Conservation (phyloP, 2,113 vertebrate species). For the Tringa solitaria region DNA sequence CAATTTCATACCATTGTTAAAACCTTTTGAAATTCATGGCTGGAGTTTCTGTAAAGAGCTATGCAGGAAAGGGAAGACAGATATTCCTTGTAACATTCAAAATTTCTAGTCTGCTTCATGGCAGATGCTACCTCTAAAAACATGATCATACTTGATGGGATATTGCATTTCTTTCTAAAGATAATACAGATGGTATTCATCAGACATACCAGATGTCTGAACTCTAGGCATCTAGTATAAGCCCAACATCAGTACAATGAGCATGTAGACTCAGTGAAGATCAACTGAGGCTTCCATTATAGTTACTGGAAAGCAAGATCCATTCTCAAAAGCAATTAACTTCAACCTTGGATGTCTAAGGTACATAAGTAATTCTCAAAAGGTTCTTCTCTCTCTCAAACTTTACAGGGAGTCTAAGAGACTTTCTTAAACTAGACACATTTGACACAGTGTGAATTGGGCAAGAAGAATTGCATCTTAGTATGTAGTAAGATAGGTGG, state of each 20-base stretch:
- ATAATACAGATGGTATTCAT: background rate
- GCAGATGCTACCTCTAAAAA: background rate
- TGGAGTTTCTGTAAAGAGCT: background rate
- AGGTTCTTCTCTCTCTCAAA: background rate
- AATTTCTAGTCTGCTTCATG: background rate
- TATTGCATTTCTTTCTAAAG: background rate
- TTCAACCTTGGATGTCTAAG: background rate
- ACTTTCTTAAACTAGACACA: background rate
- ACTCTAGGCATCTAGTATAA: background rate
- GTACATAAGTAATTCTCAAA: background rate
- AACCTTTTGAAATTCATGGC: background rate
- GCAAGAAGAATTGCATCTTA: background rate
- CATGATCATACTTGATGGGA: background rate
- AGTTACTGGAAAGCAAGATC: background rate
- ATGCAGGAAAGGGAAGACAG: background rate
- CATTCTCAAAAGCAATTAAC: background rate
- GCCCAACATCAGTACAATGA: background rate
- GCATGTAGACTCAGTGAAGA: background rate
- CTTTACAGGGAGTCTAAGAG: background rate
- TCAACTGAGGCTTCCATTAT: background rate
- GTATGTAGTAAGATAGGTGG: background rate
- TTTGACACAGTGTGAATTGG: background rate
- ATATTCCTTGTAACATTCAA: background rate
- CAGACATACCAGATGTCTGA: background rate
- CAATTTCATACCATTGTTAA: background rate